Evolutionary conservation across 1,140 invertebrate genomes (phyloP).

Genomic region (Manduca sexta): DNA sequence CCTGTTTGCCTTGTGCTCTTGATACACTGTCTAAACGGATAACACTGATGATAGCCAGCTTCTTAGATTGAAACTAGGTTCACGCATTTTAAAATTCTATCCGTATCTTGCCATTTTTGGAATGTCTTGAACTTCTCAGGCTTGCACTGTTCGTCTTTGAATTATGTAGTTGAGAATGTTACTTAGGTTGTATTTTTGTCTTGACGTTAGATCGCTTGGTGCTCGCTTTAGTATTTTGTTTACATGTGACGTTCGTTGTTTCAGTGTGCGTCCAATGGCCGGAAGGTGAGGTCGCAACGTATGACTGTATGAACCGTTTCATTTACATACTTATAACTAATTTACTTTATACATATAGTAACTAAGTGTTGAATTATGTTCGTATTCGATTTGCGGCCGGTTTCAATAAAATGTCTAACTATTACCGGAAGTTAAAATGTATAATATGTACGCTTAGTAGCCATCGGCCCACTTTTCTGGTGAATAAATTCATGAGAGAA

Average conservation of each 20-base stretch:
- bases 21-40: slow-evolving; percentile 35
- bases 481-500: too few relatives aligned
- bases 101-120: slow-evolving; percentile 46
- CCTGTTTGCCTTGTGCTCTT: slow-evolving; percentile 30
- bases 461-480: too few relatives aligned
- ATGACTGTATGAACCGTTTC: slow-evolving; percentile 10
- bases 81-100: slow-evolving; percentile 19
- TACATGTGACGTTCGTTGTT: slow-evolving; percentile 65
- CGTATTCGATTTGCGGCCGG: neutral
- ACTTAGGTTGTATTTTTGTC: slow-evolving; percentile 57
- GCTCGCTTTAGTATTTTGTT: neutral
- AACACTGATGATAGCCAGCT: slow-evolving; percentile 48
- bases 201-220: slow-evolving; percentile 31
- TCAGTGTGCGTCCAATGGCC: slow-evolving; percentile 91
- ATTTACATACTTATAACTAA: slow-evolving; percentile 17
- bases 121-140: slow-evolving; percentile 48
- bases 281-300: slow-evolving; percentile 78
- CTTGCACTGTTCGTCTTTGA: slow-evolving; percentile 56
- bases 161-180: slow-evolving; percentile 63
- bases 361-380: neutral
- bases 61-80: slow-evolving; percentile 28
- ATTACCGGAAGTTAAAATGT: neutral
- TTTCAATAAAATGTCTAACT: neutral
- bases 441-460: neutral
- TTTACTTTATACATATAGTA: neutral